A percentile compares a stretch with the other conserved stretches of the same genome.
phyloP scores from a whole-genome alignment of 2,113 vertebrate genomes.

The Varanus komodoensis region DNA sequence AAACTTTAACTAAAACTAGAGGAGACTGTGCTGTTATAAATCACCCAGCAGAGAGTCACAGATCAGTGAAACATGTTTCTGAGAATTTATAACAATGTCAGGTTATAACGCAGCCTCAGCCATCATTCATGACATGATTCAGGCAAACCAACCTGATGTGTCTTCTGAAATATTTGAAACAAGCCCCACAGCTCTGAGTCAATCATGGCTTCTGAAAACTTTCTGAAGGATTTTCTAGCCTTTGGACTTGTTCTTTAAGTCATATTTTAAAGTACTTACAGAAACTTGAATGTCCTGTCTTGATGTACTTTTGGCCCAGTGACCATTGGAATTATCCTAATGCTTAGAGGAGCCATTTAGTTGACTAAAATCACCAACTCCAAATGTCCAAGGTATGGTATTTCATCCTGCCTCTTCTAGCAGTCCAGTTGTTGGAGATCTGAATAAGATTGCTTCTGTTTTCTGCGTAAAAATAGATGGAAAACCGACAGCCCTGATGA shows the following conservation, averaged over 20 bases:
- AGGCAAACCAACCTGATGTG: conserved; percentile 50
- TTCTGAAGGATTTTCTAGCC: conserved; percentile 25
- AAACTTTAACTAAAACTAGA: conserved; percentile 1
- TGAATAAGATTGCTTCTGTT: too few species aligned
- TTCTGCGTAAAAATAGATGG: too few species aligned
- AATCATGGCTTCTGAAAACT: conserved; percentile 48
- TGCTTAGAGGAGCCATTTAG: conserved; percentile 23
- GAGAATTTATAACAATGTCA: conserved; percentile 40
- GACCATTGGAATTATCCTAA: conserved; percentile 36
- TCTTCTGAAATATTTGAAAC: conserved; percentile 56
- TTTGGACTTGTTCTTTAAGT: not conserved
- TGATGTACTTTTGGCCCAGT: not conserved
- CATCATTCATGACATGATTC: conserved; percentile 47
- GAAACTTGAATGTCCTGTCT: conserved; percentile 4
- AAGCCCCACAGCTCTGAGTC: conserved; percentile 37
- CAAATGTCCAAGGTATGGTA: conserved; percentile 27
- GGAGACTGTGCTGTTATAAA: conserved; percentile 7
- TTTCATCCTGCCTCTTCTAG: conserved; percentile 42
- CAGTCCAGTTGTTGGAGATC: conserved; percentile 29
- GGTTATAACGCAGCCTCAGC: conserved; percentile 40
- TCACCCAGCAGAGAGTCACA: conserved; percentile 19
- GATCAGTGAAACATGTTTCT: conserved; percentile 31
- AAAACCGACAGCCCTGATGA: too few species aligned
- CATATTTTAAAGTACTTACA: conserved; percentile 22
- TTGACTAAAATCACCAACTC: conserved; percentile 44